Evolutionary conservation across 1,140 invertebrate genomes (phyloP).

Genomic region (Drosophila equinoxialis): DNA sequence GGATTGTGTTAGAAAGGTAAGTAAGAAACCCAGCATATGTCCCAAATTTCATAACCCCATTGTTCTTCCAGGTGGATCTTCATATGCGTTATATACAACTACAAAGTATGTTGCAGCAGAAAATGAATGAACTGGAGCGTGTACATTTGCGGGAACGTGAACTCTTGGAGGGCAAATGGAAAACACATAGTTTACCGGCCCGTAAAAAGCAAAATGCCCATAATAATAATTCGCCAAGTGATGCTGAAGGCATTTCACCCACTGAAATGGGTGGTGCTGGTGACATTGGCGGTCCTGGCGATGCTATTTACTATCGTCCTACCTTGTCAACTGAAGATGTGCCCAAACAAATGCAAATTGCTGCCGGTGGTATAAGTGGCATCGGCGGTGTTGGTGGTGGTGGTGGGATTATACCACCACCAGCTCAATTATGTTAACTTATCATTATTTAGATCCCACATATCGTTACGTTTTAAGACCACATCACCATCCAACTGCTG

Average conservation of each 20-base stretch:
- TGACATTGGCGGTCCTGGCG: constrained; percentile 26
- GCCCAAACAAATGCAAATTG: constrained; percentile 80
- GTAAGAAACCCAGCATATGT: not conserved
- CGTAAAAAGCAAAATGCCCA: constrained; percentile 87
- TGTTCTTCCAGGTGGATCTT: constrained; percentile 87
- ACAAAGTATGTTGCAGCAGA: constrained; percentile 92
- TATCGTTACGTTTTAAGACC: constrained; percentile 88
- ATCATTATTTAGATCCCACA: constrained; percentile 88
- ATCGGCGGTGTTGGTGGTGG: constrained; percentile 24
- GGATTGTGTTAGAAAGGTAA: constrained; percentile 94
- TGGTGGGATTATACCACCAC: constrained; percentile 81
- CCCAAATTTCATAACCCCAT: not conserved
- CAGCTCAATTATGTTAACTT: constrained; percentile 86
- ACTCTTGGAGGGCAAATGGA: constrained; percentile 92
- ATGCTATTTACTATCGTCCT: constrained; percentile 84
- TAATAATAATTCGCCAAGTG: constrained; percentile 85
- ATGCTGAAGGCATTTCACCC: constrained; percentile 82
- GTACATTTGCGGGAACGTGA: constrained; percentile 92
- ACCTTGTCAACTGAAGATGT: constrained; percentile 89
- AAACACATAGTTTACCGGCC: constrained; percentile 92
- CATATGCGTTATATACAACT: constrained; percentile 96
- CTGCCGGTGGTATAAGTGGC: constrained; percentile 33
- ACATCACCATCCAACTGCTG: constrained; percentile 44
- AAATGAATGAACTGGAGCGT: constrained; percentile 92
- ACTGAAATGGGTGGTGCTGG: constrained; percentile 74